These are phyloP conservation scores for Drosophila lacteicornis DNA, from an alignment of 1,140 invertebrate genomes.

Conservation along the genomic window DNA sequence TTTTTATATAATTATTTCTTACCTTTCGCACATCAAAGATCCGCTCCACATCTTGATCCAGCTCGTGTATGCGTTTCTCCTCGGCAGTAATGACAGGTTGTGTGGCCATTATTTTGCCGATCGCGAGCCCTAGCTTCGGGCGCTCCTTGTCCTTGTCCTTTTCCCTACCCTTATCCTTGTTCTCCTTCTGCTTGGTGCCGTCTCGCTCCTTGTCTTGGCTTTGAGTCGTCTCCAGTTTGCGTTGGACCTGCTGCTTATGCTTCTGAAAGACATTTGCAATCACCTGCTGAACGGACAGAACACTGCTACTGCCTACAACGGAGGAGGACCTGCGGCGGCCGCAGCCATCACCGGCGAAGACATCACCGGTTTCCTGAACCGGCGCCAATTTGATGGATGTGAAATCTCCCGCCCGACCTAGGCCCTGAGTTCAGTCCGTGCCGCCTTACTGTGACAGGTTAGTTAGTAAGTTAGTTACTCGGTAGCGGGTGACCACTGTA, in stretches of 20 bases:
- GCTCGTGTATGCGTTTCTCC: conserved; percentile 64
- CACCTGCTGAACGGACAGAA: conserved; percentile 5
- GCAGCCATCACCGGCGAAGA: conserved; percentile 1
- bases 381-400: conserved; percentile 17
- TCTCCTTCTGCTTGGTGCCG: conserved; percentile 1
- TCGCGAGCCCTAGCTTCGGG: neutral
- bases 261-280: conserved; percentile 8
- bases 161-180: neutral
- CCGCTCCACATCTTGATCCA: conserved; percentile 63
- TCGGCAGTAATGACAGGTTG: conserved; percentile 26
- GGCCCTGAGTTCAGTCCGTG: neutral
- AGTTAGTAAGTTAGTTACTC: neutral
- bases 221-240: neutral
- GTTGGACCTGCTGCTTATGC: neutral
- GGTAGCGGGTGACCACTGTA: conserved; percentile 12
- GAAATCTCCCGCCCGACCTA: neutral
- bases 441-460: neutral
- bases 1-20: neutral
- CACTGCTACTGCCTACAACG: neutral
- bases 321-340: conserved; percentile 1
- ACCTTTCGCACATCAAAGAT: conserved; percentile 70
- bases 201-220: neutral
- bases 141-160: neutral
- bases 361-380: conserved; percentile 7
- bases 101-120: conserved; percentile 38